Conservation (phyloP, 1,140 invertebrate species). For the Caenorhabditis tropicalis region DNA sequence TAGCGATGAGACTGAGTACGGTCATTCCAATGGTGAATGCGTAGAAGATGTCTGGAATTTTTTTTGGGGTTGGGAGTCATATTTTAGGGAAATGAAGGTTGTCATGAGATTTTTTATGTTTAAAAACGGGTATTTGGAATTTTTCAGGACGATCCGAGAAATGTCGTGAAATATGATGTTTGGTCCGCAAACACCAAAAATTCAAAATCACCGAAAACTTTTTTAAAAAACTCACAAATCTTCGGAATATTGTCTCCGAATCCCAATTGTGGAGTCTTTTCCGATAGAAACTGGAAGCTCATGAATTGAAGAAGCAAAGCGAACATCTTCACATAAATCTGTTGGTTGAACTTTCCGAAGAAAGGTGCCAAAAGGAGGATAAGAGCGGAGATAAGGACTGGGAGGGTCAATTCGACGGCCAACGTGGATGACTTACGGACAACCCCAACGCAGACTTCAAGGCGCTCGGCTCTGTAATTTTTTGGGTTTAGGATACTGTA, state of each 20-base stretch:
- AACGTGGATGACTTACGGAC: conserved; percentile 54
- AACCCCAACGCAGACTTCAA: conserved; percentile 57
- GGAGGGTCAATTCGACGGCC: conserved; percentile 58
- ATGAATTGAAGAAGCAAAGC: conserved; percentile 60
- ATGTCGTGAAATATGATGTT: neutral
- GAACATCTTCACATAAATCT: conserved; percentile 62
- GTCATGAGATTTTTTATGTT: too few relatives aligned
- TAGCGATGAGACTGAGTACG: conserved; percentile 56
- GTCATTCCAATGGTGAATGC: conserved; percentile 58
- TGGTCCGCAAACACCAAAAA: neutral
- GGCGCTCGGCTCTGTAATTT: conserved; percentile 52
- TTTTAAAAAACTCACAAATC: conserved; percentile 54
- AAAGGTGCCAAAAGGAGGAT: conserved; percentile 59
- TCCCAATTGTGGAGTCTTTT: conserved; percentile 59
- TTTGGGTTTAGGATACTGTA: neutral
- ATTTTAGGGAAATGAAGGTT: neutral
- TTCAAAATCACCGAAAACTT: neutral
- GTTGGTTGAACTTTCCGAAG: conserved; percentile 59
- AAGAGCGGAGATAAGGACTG: conserved; percentile 58
- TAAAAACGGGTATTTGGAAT: neutral
- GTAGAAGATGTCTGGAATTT: conserved; percentile 59
- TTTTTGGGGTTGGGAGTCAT: neutral
- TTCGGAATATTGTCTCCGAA: conserved; percentile 59
- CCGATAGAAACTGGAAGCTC: conserved; percentile 60
- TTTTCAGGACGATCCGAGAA: too few relatives aligned